Evolutionary conservation across 1,140 invertebrate species (phyloP), one percentile per base, ranked within the genome.

Genomic region (Octopus sinensis): DNA sequence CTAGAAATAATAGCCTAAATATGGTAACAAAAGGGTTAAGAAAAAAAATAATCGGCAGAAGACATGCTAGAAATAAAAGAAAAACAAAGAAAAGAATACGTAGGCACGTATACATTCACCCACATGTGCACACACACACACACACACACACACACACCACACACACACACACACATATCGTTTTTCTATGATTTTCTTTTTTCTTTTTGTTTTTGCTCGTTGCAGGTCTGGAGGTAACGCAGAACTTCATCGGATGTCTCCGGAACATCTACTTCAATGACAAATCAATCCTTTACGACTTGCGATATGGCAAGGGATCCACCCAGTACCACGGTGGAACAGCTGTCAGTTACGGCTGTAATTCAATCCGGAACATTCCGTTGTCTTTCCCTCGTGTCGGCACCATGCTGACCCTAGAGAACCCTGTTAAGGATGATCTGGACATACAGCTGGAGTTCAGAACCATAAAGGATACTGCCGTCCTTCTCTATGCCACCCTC

Each of bases 181-280:
- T 43, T 0, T 43, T 43, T 0, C 30, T 43, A 43, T 43, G 30
- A 68, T 68, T n/a, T n/a, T 12, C 62, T 13, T 68, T 68, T n/a
- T 68, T 13, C 62, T 68, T 12, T 68, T 4, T 76, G 76, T 7
- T 78, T 82, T 0, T 23, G 54, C 78, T 68, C 76, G 80, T 78
- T 83, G 43, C 86, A 92, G 92, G 92, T 81, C 84, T 93, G 82
- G 87, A 89, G 54, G 92, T 92, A 4, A 90, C 90, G 53, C 92
- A 93, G 82, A 93, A 92, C 84, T 94, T 94, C 86, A 94, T 94
- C 87, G 96, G 96, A 13, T 96, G 95, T 84, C 88, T 98, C 0
- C 96, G 96, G 86, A 96, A 96, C 89, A 95, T 97, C 43, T 97
- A 96, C 89, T 96, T 96, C 88, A 97, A 97, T 89, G 95, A 96